Percentiles rank a stretch among this genome's conserved stretches.
Conservation (phyloP, 37 sponge, comb jelly and placozoan genomes). For the Cliona cf. orientalis region DNA sequence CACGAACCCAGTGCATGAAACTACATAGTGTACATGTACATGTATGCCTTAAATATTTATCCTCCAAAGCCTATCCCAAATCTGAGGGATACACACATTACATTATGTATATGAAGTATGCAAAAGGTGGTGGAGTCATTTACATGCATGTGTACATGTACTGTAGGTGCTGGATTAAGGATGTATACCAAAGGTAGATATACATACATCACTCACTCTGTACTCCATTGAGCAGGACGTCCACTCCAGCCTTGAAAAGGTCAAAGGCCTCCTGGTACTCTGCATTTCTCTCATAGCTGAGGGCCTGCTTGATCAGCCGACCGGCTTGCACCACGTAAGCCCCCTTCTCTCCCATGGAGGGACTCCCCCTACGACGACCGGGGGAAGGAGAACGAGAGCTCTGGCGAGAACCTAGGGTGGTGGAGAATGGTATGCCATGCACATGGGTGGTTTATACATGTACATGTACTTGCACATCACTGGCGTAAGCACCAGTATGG, state of each 20-base stretch:
- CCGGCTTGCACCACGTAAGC: conserved; percentile 82
- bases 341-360: background rate
- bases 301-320: conserved; percentile 70
- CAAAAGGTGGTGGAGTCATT: too few relatives aligned
- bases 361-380: conserved; percentile 8
- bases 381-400: background rate
- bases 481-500: background rate
- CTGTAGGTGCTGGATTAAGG: too few relatives aligned
- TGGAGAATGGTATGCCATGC: background rate
- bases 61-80: too few relatives aligned
- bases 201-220: conserved; percentile 74
- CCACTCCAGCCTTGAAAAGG: conserved; percentile 84
- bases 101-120: too few relatives aligned
- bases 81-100: too few relatives aligned
- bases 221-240: conserved; percentile 85
- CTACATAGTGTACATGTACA: too few relatives aligned
- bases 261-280: conserved; percentile 83
- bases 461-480: too few relatives aligned
- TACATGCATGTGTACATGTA: too few relatives aligned
- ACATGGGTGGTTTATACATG: too few relatives aligned
- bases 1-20: too few relatives aligned
- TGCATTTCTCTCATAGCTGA: conserved; percentile 48
- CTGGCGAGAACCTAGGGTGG: conserved; percentile 12
- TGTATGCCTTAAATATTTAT: too few relatives aligned
- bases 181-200: background rate